A percentile compares a stretch with the other conserved stretches of the same genome.
Conservation (phyloP, 2,113 vertebrate genomes). For the Eulemur rufifrons region DNA sequence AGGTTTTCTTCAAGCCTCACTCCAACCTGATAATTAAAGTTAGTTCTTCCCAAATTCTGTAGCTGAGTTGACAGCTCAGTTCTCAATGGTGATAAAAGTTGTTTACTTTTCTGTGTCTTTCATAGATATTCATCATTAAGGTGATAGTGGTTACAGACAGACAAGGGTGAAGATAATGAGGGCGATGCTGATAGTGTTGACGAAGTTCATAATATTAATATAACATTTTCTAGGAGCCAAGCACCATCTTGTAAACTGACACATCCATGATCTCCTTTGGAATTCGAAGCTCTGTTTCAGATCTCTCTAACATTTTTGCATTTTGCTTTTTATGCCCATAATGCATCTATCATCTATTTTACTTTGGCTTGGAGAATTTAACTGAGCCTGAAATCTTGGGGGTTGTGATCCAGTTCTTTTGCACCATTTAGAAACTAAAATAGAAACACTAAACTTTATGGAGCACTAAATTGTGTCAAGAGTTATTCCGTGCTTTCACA, state of each 20-base stretch:
- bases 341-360: not conserved
- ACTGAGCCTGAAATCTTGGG: not conserved
- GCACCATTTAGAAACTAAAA: not conserved
- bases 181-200: rapidly evolving
- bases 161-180: no score
- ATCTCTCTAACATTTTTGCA: not conserved
- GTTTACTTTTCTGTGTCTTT: not conserved
- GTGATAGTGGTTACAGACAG: not conserved
- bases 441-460: not conserved
- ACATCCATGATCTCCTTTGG: no score
- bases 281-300: no score
- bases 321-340: not conserved
- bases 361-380: not conserved
- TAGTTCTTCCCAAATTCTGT: not conserved
- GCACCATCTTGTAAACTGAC: no score
- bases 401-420: not conserved
- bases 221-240: no score
- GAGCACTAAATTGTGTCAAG: no score
- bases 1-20: not conserved
- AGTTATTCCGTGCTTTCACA: not conserved
- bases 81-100: not conserved
- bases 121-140: not conserved
- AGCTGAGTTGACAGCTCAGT: not conserved
- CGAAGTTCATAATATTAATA: rapidly evolving
- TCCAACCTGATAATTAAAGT: not conserved